These are phyloP conservation scores for Vespertilio murinus DNA, from an alignment of 2,797 vertebrate species.

Conservation along the genomic window DNA sequence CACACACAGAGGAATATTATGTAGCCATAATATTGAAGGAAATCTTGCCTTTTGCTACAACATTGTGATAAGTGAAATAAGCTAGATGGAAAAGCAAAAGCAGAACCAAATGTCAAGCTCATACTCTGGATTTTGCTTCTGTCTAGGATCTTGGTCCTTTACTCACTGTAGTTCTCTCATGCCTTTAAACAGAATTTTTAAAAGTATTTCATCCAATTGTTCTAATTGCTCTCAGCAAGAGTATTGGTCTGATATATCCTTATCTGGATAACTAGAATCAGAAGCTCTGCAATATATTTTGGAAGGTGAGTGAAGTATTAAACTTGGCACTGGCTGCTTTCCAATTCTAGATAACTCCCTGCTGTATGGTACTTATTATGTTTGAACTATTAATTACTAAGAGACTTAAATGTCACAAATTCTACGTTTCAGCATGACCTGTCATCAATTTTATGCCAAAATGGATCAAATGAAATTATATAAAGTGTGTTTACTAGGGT, in stretches of 20 bases:
- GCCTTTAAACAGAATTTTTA: neutral
- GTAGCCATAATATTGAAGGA: no score
- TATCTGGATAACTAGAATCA: neutral
- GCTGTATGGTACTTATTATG: neutral
- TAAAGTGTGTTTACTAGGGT: neutral
- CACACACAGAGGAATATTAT: no score
- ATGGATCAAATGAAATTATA: constrained; percentile 17
- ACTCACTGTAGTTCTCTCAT: neutral
- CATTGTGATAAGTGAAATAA: no score
- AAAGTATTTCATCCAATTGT: neutral
- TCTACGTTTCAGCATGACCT: neutral
- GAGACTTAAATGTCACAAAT: constrained; percentile 13
- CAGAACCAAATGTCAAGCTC: neutral
- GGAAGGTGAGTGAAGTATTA: constrained; percentile 12
- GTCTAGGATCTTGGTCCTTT: neutral
- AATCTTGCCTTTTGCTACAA: no score
- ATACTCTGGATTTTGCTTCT: neutral
- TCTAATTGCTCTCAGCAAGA: neutral
- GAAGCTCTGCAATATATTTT: constrained; percentile 24
- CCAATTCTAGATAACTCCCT: neutral
- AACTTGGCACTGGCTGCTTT: constrained; percentile 7
- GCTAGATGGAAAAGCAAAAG: neutral
- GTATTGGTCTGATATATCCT: neutral
- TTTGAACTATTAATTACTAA: constrained; percentile 24
- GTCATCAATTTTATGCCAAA: constrained; percentile 1